Evolutionary conservation across 2,113 vertebrate species (phyloP).

Genomic region (Picathartes gymnocephalus): DNA sequence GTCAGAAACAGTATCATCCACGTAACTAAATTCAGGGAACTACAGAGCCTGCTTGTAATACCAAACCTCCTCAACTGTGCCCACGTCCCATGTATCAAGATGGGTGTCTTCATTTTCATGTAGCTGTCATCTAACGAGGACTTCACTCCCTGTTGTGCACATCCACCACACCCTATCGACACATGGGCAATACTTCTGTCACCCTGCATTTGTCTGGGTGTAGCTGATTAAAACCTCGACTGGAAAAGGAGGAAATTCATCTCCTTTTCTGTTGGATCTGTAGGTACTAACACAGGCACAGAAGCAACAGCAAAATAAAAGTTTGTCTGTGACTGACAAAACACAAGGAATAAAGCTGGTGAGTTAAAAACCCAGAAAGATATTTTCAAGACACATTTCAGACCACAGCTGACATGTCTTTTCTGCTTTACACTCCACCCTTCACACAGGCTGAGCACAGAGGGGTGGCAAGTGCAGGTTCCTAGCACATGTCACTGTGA

Average conservation of each 20-base stretch:
- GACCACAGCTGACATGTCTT: background rate
- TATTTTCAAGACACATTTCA: background rate
- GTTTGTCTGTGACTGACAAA: background rate
- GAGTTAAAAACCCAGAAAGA: background rate
- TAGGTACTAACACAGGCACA: background rate
- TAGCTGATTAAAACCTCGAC: background rate
- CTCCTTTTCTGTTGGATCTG: background rate
- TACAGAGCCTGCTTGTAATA: background rate
- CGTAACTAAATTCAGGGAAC: background rate
- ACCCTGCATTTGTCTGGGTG: background rate
- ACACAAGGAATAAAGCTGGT: background rate
- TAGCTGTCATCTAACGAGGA: background rate
- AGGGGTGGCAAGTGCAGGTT: background rate
- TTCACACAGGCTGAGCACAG: background rate
- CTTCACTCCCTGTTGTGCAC: background rate
- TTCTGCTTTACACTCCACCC: background rate
- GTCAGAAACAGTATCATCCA: rapidly evolving
- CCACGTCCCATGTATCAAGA: rapidly evolving
- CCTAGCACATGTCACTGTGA: background rate
- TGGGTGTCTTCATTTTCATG: background rate
- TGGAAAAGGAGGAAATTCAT: background rate
- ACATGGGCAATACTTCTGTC: background rate
- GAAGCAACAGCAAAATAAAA: background rate
- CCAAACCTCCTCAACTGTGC: background rate
- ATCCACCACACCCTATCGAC: background rate